Base-by-base conservation (phyloP, 2,797 vertebrate genomes). In the Artibeus lituratus region DNA sequence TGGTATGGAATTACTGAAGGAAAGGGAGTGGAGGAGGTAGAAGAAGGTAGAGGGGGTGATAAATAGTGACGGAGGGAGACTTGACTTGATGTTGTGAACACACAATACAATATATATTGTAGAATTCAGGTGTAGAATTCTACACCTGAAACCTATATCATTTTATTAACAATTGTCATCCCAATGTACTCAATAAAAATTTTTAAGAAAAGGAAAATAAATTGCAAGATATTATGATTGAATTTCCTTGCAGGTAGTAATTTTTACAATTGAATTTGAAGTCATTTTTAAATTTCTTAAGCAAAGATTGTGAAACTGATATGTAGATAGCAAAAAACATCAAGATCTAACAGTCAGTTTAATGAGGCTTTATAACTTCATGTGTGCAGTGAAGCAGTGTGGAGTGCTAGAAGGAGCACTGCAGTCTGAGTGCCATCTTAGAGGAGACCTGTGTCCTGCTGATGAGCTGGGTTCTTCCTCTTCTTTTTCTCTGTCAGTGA, bases 241-340 rank as follows among this genome's bases (percentile, higher is more conserved):
- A 95, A 67, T 97, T 98, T 97, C 57, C 92, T 93, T 96, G 92
- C n/a, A 93, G 59, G 57, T 96, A 90, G 69, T 96, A 98, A 96
- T 97, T 95, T 95, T 96, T 62, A 26, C 72, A 88, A 42, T 69
- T 92, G 53, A 97, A 97, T n/a, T 72, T 84, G 29, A 83, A 47
- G 32, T 77, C 16, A 84, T 87, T 85, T 91, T 90, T 85, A 57
- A 92, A 77, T 92, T 29, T 88, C 1, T 16, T 76, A 92, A 94
- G 39, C 4, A 87, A 94, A 93, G 7, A 87, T 87, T 14, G 90
- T 77, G 11, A 95, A 47, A 1, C 6, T 91, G 74, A 47, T 37
- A 37, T 67, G 5, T 44, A 29, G 47, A 39, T 82, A 53, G 67
- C 22, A 47, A 77, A 81, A 94, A 93, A 67, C 10, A 57, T 11